Percentiles rank a stretch among this genome's conserved stretches.
Conservation (phyloP, 2,888 invertebrate genomes). For the Callyntrura sp. region DNA sequence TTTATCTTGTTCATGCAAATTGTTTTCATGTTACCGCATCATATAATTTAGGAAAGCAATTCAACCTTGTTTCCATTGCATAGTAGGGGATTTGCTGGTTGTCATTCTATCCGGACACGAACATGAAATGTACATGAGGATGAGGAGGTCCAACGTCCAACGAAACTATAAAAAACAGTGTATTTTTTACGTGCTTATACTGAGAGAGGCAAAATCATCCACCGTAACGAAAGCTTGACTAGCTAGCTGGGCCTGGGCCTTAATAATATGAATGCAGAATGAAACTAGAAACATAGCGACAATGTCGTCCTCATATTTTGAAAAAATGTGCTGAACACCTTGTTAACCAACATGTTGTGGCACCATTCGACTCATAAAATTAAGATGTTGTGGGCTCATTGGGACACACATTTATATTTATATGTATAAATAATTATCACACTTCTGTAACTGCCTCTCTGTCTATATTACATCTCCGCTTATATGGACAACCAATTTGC, state of each 20-base stretch:
- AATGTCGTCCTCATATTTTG: conserved; percentile 20
- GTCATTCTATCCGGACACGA: no score
- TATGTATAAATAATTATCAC: conserved; percentile 7
- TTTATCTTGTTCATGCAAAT: no score
- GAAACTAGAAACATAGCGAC: conserved; percentile 2
- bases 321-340: conserved; percentile 68
- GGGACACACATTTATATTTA: conserved; percentile 15
- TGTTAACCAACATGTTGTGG: conserved; percentile 42
- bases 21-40: no score
- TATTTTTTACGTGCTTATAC: no score
- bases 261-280: not conserved
- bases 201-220: conserved; percentile 10
- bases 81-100: no score
- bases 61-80: no score
- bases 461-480: not conserved
- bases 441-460: not conserved
- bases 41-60: no score
- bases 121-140: no score
- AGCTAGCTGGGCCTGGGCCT: not conserved
- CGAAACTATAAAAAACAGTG: not conserved
- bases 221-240: conserved; percentile 12
- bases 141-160: conserved; percentile 42
- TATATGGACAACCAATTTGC: conserved; percentile 28
- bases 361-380: conserved; percentile 53
- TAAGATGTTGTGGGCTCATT: conserved; percentile 14